Evolutionary conservation across 2,888 invertebrate species (phyloP).

Genomic region (Sarcophaga subvicina): DNA sequence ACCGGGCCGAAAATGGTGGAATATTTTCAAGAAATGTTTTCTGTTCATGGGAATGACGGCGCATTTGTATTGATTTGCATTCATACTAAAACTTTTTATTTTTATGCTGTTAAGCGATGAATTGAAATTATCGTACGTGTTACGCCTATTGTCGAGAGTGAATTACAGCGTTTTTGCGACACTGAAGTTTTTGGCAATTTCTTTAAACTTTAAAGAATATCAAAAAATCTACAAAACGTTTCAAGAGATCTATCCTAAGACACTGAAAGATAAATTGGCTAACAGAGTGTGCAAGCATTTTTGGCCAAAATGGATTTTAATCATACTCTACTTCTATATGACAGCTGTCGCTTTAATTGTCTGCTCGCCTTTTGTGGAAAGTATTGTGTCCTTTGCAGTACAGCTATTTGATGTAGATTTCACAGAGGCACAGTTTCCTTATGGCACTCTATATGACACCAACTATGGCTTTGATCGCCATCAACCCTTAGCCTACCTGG

Average conservation of each 20-base stretch:
- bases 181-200: constrained; percentile 34
- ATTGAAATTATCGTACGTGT: constrained; percentile 18
- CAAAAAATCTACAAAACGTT: constrained; percentile 18
- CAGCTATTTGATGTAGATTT: constrained; percentile 40
- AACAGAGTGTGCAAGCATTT: constrained; percentile 56
- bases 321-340: constrained; percentile 53
- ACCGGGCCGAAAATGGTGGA: neutral
- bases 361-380: constrained; percentile 55
- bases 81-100: constrained; percentile 30
- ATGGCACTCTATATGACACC: constrained; percentile 63
- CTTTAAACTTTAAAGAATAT: constrained; percentile 11
- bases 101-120: neutral
- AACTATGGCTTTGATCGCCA: constrained; percentile 65
- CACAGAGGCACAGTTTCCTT: constrained; percentile 52
- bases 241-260: constrained; percentile 62
- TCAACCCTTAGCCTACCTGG: constrained; percentile 39
- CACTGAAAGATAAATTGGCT: constrained; percentile 33
- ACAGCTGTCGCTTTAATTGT: constrained; percentile 52
- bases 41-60: neutral
- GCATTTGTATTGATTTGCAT: constrained; percentile 26
- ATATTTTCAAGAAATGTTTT: constrained; percentile 7
- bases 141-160: constrained; percentile 43
- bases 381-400: constrained; percentile 47
- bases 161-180: constrained; percentile 52
- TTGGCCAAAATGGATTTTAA: constrained; percentile 55